phyloP scores from a whole-genome alignment of 1,140 invertebrate genomes.

The Daktulosphaira vitifoliae region DNA sequence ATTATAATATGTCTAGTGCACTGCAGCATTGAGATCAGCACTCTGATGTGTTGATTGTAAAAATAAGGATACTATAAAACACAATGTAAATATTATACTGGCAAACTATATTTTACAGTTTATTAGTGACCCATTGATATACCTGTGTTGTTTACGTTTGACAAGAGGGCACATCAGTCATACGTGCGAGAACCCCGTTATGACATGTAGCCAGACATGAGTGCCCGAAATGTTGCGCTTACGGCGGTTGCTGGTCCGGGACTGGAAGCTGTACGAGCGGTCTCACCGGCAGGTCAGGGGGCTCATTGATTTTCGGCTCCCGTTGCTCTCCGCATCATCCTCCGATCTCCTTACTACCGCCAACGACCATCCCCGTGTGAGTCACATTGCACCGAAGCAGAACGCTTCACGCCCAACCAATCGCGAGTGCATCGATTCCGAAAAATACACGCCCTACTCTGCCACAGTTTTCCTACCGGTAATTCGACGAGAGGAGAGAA shows the following conservation, averaged over 20 bases:
- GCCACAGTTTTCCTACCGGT: neutral
- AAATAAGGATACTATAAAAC: too few species aligned
- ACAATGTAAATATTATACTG: too few species aligned
- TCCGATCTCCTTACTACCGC: neutral
- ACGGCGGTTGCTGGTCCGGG: conserved; percentile 24
- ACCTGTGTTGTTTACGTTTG: conserved; percentile 11
- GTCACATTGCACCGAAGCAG: conserved; percentile 32
- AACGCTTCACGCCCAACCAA: conserved; percentile 33
- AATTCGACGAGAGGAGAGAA: neutral
- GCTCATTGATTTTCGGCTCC: conserved; percentile 33
- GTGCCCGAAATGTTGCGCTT: conserved; percentile 3
- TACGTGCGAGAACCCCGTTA: neutral
- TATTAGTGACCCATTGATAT: too few species aligned
- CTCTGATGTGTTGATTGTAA: too few species aligned
- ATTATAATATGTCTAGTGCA: too few species aligned
- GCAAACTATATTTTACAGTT: too few species aligned
- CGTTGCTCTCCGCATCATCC: neutral
- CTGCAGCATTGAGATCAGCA: too few species aligned
- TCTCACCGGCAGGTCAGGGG: conserved; percentile 30
- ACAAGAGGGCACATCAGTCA: conserved; percentile 7
- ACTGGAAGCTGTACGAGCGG: conserved; percentile 30
- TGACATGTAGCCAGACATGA: neutral
- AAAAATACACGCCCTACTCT: conserved; percentile 17
- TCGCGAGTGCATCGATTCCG: conserved; percentile 32
- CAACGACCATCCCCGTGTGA: neutral